Conservation (phyloP, 2,888 invertebrate species). For the Ischnura elegans region DNA sequence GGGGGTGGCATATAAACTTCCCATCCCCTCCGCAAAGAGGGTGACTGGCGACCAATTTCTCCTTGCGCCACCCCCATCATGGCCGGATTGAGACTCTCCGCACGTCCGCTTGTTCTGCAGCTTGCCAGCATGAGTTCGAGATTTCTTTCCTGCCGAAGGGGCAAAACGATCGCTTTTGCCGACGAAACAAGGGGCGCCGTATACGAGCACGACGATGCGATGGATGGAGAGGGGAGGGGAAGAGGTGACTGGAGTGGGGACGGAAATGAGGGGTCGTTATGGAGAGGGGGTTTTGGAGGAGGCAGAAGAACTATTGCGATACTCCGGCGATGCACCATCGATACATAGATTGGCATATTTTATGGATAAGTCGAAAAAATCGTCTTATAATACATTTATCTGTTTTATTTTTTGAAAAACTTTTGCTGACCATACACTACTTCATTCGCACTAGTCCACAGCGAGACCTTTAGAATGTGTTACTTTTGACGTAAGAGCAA, state of each 20-base stretch:
- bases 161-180: background rate
- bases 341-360: background rate
- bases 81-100: conserved; percentile 31
- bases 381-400: background rate
- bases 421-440: too few relatives aligned
- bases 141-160: conserved; percentile 35
- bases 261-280: background rate
- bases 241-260: too few relatives aligned
- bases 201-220: background rate
- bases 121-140: conserved; percentile 21
- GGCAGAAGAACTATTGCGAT: background rate
- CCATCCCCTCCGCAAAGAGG: background rate
- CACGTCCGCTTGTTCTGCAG: conserved; percentile 26
- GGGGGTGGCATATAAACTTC: background rate
- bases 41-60: background rate
- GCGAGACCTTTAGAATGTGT: too few relatives aligned
- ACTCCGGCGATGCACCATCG: background rate
- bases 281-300: too few relatives aligned
- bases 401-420: too few relatives aligned
- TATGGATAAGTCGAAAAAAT: background rate
- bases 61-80: background rate
- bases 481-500: too few relatives aligned
- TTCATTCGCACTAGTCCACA: too few relatives aligned
- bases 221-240: background rate
- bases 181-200: background rate